Evolutionary conservation across 2,888 invertebrate species (phyloP), one percentile per base, ranked within the genome.

Genomic region (Archaeoteleia sp.): DNA sequence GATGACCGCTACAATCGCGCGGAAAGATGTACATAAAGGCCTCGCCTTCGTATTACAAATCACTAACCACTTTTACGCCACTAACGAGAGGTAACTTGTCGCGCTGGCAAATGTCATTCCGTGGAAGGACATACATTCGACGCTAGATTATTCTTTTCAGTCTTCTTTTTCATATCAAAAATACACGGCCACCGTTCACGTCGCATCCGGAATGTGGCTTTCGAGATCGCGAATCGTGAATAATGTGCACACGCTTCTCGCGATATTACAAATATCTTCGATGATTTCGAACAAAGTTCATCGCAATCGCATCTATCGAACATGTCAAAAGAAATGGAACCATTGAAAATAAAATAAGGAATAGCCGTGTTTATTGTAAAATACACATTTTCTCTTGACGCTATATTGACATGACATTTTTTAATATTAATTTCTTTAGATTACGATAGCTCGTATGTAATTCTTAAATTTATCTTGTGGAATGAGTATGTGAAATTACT

Each of bases 51-150:
- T 35, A 43, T 55, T 63, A 55, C 54, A 49, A 63, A 54, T 63
- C 63, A 63, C 55, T 63, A 55, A 37, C 32, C 20, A 61, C 32
- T 61, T 61, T 61, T 53, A 46, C 46, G 37, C 27, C 25, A 23
- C 12, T 48, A 54, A 62, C 63, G 43, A 55, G 55, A 35, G 49
- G 49, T 55, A 29, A 4, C 55, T 55, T 48, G 49, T 55, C 62
- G 62, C 63, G 43, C 32, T 10, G 43, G 49, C 49, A 63, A 63
- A 63, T 63, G 63, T 55, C 63, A 63, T 37, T 39, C 5, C 42
- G 23, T 9, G 20, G 43, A 63, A 49, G 43, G 39, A 49, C 49
- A 55, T 46, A 13, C 29, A 12, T 39, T 57, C 32, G 27, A 53
- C n/a, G 40, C 7, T 40, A 30, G 42, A 40, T 53, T 54, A 62